Conservation (phyloP, 2,797 vertebrate genomes). For the Notolepis coatsorum region DNA sequence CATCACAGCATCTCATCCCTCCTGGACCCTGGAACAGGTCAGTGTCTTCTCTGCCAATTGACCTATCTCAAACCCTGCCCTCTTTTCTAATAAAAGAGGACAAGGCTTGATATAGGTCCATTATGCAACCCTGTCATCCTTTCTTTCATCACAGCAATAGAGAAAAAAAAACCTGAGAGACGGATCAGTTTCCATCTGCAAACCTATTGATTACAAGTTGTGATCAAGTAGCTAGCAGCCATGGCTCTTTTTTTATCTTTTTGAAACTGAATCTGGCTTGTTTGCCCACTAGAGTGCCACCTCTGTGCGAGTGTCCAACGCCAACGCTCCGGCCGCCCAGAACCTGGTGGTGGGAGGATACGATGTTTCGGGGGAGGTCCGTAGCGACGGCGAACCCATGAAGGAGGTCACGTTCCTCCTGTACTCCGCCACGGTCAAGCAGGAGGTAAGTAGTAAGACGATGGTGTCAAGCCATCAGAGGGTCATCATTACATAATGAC, state of each 20-base stretch:
- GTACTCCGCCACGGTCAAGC: conserved; percentile 87
- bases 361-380: conserved; percentile 93
- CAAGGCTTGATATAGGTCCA: neutral
- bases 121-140: neutral
- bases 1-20: conserved; percentile 91
- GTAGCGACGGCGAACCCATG: conserved; percentile 98
- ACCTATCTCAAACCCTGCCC: no score
- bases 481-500: no score
- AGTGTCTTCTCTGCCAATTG: conserved; percentile 28
- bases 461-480: no score
- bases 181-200: neutral
- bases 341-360: conserved; percentile 94
- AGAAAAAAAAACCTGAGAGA: neutral
- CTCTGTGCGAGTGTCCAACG: conserved; percentile 87
- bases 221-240: neutral
- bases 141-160: neutral
- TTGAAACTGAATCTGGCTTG: neutral
- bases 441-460: no score
- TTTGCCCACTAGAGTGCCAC: conserved; percentile 82
- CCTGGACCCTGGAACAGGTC: conserved; percentile 94
- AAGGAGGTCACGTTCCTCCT: conserved; percentile 97
- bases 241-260: neutral
- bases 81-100: no score
- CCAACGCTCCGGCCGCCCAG: conserved; percentile 87
- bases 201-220: neutral